Evolutionary conservation across 64 coral and sea anemone genomes (phyloP).

Genomic region (Montipora capricornis): DNA sequence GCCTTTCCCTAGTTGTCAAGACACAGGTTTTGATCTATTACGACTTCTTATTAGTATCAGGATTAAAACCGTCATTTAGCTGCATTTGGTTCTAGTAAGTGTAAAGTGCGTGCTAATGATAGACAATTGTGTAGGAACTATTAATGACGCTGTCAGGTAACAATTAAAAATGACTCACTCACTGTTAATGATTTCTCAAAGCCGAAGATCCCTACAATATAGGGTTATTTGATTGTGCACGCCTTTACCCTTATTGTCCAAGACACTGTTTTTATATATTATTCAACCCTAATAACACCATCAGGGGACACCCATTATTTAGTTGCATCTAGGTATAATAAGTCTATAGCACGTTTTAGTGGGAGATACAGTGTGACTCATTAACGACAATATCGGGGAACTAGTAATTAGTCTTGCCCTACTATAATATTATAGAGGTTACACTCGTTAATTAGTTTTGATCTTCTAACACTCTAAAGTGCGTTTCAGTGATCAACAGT

Average conservation of each 20-base stretch:
- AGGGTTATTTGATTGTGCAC: conserved; percentile 20
- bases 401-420: conserved; percentile 8
- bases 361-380: conserved; percentile 8
- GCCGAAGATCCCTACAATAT: neutral
- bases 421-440: neutral
- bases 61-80: too few relatives aligned
- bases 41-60: too few relatives aligned
- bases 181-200: neutral
- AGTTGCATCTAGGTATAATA: conserved; percentile 25
- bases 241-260: conserved; percentile 6
- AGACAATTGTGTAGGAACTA: neutral
- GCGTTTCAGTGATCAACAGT: conserved; percentile 9
- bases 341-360: conserved; percentile 1
- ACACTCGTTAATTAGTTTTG: neutral
- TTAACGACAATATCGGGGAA: conserved; percentile 13
- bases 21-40: conserved; percentile 15
- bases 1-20: too few relatives aligned
- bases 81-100: conserved; percentile 1
- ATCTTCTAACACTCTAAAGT: neutral
- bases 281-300: conserved; percentile 4
- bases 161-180: conserved; percentile 8
- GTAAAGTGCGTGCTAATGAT: neutral
- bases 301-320: conserved; percentile 26
- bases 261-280: conserved; percentile 1
- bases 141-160: conserved; percentile 42